Evolutionary conservation across 2,797 vertebrate species (phyloP).

Genomic region (Micropoecilia bifurca): DNA sequence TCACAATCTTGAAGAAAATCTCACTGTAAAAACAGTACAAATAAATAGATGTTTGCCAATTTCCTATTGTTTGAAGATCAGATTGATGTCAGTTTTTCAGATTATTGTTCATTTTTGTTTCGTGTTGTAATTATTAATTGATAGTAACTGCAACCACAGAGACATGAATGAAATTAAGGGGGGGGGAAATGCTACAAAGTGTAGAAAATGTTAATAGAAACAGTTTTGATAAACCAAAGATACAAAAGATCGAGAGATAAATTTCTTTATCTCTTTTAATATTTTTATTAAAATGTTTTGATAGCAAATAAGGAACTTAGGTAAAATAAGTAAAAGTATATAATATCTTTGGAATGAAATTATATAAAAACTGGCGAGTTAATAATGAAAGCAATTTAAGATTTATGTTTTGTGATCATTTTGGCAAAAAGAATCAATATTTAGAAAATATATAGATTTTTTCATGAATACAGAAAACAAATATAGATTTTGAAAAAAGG

Average conservation of each 20-base stretch:
- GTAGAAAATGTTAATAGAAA: neutral
- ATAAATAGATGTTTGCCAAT: neutral
- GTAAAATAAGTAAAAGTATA: neutral
- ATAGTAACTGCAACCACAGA: neutral
- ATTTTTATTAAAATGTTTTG: neutral
- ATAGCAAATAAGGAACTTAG: neutral
- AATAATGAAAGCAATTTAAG: neutral
- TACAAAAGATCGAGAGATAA: neutral
- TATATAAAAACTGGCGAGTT: neutral
- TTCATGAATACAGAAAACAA: neutral
- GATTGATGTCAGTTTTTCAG: neutral
- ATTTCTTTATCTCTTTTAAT: neutral
- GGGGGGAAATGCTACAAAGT: neutral
- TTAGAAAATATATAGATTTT: neutral
- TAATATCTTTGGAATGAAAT: neutral
- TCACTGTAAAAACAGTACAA: neutral
- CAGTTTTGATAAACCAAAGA: neutral
- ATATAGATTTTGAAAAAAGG: neutral
- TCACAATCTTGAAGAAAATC: too few relatives aligned
- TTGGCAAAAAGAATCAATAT: neutral
- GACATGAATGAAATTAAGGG: neutral
- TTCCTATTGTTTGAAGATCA: neutral
- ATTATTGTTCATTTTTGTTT: neutral
- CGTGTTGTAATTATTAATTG: neutral
- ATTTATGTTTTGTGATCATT: too few relatives aligned